Conservation (phyloP, 2,797 vertebrate genomes). For the Sardinella longiceps region DNA sequence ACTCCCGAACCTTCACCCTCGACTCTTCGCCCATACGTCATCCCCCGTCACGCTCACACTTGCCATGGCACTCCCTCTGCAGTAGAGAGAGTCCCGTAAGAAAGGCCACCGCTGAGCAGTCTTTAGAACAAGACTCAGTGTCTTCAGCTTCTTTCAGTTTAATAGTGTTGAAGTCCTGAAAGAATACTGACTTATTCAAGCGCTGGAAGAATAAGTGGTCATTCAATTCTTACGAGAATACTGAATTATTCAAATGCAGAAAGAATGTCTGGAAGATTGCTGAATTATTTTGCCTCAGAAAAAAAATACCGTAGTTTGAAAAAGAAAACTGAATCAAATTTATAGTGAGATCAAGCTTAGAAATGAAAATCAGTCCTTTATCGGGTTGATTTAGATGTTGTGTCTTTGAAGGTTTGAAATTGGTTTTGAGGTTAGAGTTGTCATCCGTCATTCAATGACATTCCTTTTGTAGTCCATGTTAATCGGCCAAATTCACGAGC, state of each 20-base stretch:
- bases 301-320: not conserved
- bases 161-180: no score
- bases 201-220: no score
- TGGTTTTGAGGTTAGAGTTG: not conserved
- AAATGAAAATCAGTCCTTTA: not conserved
- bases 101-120: no score
- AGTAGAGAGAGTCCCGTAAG: no score
- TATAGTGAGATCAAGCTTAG: not conserved
- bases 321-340: not conserved
- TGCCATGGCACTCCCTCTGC: not conserved
- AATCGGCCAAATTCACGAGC: not conserved
- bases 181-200: no score
- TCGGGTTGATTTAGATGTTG: not conserved
- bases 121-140: no score
- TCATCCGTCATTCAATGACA: not conserved
- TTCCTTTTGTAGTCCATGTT: not conserved
- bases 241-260: no score
- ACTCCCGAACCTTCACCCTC: not conserved
- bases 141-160: no score
- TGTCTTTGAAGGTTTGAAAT: no score
- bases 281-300: no score
- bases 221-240: no score
- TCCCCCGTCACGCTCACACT: slow-evolving; percentile 13
- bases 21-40: not conserved
- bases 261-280: no score